Conservation (phyloP, 2,113 vertebrate genomes). For the Platycercus adscitus region DNA sequence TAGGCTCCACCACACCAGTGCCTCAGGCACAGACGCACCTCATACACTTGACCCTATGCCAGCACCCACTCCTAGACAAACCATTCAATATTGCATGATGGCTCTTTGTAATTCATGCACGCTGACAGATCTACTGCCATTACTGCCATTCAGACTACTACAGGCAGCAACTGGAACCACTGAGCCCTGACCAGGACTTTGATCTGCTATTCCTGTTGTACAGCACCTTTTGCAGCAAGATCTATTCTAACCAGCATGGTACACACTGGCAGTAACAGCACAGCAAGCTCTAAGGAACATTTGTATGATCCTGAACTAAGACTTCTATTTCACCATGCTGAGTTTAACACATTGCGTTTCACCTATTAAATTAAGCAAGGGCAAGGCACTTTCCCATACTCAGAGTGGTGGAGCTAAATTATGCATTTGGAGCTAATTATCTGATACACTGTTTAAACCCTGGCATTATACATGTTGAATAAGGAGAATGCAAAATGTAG, state of each 20-base stretch:
- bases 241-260: background rate
- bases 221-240: background rate
- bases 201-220: background rate
- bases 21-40: background rate
- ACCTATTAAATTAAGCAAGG: background rate
- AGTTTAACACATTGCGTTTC: background rate
- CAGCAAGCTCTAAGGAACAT: background rate
- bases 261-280: background rate
- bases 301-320: background rate
- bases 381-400: background rate
- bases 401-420: background rate
- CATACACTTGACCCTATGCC: background rate
- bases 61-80: background rate
- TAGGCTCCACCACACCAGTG: background rate
- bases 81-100: background rate
- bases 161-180: background rate
- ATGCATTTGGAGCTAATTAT: conserved; percentile 21
- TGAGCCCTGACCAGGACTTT: accelerated
- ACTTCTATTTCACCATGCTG: background rate
- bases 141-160: background rate
- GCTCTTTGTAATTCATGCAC: background rate
- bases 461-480: background rate
- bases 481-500: conserved; percentile 11
- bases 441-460: background rate
- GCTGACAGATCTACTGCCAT: background rate